A percentile compares a stretch with the other conserved stretches of the same genome.
Evolutionary conservation across 2,113 vertebrate species (phyloP).

Genomic region (Eptesicus fuscus): DNA sequence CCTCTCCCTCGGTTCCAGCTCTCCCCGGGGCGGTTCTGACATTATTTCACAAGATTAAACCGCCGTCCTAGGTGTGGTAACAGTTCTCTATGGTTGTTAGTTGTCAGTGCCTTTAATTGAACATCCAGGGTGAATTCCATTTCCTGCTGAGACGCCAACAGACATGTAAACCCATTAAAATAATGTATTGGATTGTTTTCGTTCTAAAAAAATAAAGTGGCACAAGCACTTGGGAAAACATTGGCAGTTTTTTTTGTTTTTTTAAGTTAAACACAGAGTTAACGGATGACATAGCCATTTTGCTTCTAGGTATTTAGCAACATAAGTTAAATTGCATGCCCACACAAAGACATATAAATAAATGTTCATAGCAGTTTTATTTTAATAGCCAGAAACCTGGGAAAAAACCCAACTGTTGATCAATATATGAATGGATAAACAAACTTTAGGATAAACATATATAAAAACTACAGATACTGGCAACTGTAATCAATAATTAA

Average conservation of each 20-base stretch:
- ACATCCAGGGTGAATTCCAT: neutral
- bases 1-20: neutral
- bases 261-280: neutral
- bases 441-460: neutral
- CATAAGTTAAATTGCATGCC: neutral
- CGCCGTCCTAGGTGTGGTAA: neutral
- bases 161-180: neutral
- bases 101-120: neutral
- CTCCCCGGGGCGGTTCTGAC: neutral
- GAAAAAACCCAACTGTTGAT: neutral
- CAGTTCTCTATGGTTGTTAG: neutral
- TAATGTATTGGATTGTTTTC: neutral
- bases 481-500: neutral
- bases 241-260: neutral
- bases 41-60: neutral
- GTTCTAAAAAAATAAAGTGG: neutral
- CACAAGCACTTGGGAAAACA: neutral
- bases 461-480: neutral
- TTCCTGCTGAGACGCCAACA: neutral
- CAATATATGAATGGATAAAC: neutral
- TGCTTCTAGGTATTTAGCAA: neutral
- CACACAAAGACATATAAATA: neutral
- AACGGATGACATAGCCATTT: neutral
- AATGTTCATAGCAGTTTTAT: neutral
- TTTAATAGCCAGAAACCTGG: neutral